A percentile compares a stretch with the other conserved stretches of the same genome.
Evolutionary conservation across 23 tunicate genomes (phyloP).

Genomic region (Ascidia mentula): DNA sequence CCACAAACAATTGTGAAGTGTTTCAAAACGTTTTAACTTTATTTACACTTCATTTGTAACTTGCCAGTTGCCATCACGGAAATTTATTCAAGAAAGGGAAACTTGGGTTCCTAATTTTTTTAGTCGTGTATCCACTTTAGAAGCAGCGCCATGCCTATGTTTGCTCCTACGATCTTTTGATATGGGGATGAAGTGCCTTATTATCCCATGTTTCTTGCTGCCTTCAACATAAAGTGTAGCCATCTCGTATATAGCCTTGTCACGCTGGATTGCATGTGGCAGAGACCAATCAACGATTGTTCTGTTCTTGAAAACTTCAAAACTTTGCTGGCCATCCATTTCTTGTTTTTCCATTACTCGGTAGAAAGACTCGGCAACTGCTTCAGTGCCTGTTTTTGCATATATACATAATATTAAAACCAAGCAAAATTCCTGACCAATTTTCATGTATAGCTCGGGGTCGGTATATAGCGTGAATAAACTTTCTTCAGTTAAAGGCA

Average conservation of each 20-base stretch:
- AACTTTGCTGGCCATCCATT: constrained; percentile 18
- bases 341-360: constrained; percentile 15
- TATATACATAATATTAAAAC: constrained; percentile 21
- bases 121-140: constrained; percentile 4
- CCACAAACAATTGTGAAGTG: background rate
- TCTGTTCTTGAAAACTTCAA: constrained; percentile 5
- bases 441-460: background rate
- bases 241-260: background rate
- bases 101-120: background rate
- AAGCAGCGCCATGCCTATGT: background rate
- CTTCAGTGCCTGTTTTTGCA: constrained; percentile 20
- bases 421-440: constrained; percentile 28
- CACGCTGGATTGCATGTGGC: background rate
- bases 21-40: too few species aligned
- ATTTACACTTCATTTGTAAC: too few species aligned
- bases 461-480: too few species aligned
- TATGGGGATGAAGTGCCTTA: constrained; percentile 9
- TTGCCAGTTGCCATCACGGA: too few species aligned
- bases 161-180: background rate
- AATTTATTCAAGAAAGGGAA: too few species aligned
- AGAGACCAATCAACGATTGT: constrained; percentile 10
- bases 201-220: constrained; percentile 10
- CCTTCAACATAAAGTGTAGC: constrained; percentile 8
- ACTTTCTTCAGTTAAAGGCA: too few species aligned
- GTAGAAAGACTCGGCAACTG: constrained; percentile 28